Percentiles rank a stretch among this genome's conserved stretches.
These are phyloP conservation scores for Chrysochloris asiatica DNA, from an alignment of 2,113 vertebrate species.

Conservation along the genomic window DNA sequence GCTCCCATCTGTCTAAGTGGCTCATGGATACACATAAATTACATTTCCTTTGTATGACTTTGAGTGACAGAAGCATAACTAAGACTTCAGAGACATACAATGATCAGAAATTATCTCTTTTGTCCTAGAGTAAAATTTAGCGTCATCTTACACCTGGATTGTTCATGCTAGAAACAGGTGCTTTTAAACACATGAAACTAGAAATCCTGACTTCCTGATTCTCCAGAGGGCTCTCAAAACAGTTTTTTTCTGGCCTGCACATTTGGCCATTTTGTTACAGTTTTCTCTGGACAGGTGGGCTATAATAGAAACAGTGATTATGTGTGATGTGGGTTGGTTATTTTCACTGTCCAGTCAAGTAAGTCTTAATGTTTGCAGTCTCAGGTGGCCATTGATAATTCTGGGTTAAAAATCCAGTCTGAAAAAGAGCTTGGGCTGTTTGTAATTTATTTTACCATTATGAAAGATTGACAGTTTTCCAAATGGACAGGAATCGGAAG, in stretches of 20 bases:
- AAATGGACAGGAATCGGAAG: background rate
- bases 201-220: constrained; percentile 62
- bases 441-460: constrained; percentile 16
- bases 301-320: background rate
- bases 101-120: constrained; percentile 80
- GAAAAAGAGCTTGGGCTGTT: background rate
- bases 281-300: constrained; percentile 63
- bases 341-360: constrained; percentile 26
- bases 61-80: constrained; percentile 85
- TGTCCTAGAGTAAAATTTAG: constrained; percentile 78
- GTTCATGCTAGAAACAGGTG: constrained; percentile 77
- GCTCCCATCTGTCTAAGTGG: constrained; percentile 86
- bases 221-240: constrained; percentile 66
- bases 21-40: constrained; percentile 83
- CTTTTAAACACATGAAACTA: constrained; percentile 71
- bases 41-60: constrained; percentile 85
- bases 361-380: background rate
- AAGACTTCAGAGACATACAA: constrained; percentile 75
- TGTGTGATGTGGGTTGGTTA: constrained; percentile 5
- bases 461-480: background rate
- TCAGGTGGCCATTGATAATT: background rate
- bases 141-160: constrained; percentile 79
- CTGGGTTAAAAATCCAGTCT: background rate
- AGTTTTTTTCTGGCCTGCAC: constrained; percentile 56
- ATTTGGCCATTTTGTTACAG: constrained; percentile 36